Evolutionary conservation across 1,140 invertebrate species (phyloP).

Genomic region (Sarcophaga peregrina): DNA sequence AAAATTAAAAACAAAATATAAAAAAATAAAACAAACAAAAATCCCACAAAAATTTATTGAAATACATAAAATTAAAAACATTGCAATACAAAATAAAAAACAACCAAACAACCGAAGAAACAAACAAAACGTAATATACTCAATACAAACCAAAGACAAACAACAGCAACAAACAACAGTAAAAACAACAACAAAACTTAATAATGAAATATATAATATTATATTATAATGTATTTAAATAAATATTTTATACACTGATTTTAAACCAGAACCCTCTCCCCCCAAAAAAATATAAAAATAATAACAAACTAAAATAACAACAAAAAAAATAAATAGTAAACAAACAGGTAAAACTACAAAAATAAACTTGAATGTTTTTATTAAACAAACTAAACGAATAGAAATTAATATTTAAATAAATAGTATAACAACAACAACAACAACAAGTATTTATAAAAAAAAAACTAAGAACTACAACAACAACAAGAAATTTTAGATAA

Average conservation of each 20-base stretch:
- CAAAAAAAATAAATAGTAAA: background rate
- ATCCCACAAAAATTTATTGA: background rate
- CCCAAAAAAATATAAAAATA: no score
- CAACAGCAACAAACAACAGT: background rate
- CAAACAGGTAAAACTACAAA: no score
- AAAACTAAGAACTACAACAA: background rate
- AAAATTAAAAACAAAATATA: constrained; percentile 2
- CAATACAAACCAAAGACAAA: background rate
- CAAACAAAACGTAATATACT: constrained; percentile 12
- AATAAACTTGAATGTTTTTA: no score
- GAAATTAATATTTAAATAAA: background rate
- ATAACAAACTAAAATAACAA: background rate
- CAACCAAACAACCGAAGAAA: background rate
- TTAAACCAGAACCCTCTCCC: background rate
- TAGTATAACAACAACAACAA: background rate
- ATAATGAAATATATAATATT: background rate
- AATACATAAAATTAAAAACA: no score
- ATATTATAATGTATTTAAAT: no score
- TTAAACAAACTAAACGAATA: background rate
- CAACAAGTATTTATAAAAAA: background rate
- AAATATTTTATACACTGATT: constrained; percentile 37
- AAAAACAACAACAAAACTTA: background rate
- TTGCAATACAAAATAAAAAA: no score
- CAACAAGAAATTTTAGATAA: constrained; percentile 18
- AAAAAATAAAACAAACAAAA: background rate